Percentiles rank a stretch among this genome's conserved stretches.
These are phyloP conservation scores for Muntiacus reevesi DNA, from an alignment of 2,113 vertebrate species.

Conservation along the genomic window DNA sequence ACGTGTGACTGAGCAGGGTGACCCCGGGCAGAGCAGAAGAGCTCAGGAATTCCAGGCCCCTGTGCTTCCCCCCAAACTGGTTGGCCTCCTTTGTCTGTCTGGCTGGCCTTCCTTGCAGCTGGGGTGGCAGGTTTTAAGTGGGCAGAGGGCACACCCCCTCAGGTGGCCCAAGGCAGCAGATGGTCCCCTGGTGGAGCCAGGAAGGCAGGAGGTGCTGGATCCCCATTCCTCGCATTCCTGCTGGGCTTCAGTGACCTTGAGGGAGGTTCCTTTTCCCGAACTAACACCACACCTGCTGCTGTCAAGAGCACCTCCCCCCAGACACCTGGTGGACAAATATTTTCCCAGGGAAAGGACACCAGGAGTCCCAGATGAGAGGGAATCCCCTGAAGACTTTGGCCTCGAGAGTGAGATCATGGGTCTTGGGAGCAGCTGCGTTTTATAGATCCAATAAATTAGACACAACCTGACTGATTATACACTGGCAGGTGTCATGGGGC, in stretches of 20 bases:
- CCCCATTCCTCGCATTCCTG: rapidly evolving
- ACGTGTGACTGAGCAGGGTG: rapidly evolving
- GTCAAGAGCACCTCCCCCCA: neutral
- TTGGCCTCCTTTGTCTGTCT: neutral
- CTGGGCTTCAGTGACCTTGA: neutral
- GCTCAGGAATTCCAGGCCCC: neutral
- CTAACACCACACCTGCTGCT: neutral
- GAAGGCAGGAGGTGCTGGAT: neutral
- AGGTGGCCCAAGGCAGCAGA: neutral
- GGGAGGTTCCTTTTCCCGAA: neutral
- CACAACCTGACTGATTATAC: neutral
- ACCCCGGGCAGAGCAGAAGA: rapidly evolving
- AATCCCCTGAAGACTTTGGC: conserved; percentile 31
- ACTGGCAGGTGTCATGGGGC: neutral
- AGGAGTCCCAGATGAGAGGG: neutral
- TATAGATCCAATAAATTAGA: conserved; percentile 59
- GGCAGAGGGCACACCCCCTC: neutral
- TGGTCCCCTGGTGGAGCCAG: neutral
- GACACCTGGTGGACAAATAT: neutral
- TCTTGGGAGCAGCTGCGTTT: conserved; percentile 32
- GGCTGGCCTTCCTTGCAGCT: neutral
- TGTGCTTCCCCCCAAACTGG: neutral
- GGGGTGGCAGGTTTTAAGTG: neutral
- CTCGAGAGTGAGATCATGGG: conserved; percentile 35
- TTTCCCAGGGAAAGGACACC: neutral